A percentile compares a stretch with the other conserved stretches of the same genome.
Conservation (phyloP, 2,888 invertebrate genomes). For the Lymantria monacha region DNA sequence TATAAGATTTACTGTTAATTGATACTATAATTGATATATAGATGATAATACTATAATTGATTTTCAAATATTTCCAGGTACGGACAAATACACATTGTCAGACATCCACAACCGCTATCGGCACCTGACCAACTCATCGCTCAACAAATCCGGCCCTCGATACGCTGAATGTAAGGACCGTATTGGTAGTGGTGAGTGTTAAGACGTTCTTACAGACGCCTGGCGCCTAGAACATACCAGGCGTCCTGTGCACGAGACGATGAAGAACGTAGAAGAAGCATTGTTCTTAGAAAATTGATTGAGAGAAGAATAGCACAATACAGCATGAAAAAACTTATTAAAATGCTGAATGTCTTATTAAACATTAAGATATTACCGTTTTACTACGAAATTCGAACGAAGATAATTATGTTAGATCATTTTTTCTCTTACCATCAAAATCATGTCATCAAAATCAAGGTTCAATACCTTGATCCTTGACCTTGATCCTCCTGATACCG, state of each 20-base stretch:
- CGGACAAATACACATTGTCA: constrained; percentile 91
- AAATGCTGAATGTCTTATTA: too few relatives aligned
- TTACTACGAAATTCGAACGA: too few relatives aligned
- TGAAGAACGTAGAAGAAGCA: constrained; percentile 7
- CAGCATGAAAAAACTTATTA: too few relatives aligned
- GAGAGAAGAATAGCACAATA: constrained; percentile 7
- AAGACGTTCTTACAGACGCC: constrained; percentile 37
- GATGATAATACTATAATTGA: too few relatives aligned
- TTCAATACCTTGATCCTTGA: too few relatives aligned
- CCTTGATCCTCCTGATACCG: too few relatives aligned
- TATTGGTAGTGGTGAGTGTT: constrained; percentile 86
- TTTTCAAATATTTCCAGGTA: constrained; percentile 81
- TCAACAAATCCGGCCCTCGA: constrained; percentile 93
- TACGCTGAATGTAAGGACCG: constrained; percentile 92
- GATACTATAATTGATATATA: too few relatives aligned
- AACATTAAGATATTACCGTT: too few relatives aligned
- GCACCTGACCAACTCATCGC: constrained; percentile 95
- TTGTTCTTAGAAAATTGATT: constrained; percentile 4
- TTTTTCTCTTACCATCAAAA: too few relatives aligned
- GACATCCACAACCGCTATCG: constrained; percentile 92
- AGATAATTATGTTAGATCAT: too few relatives aligned
- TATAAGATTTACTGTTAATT: too few relatives aligned
- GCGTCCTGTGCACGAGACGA: constrained; percentile 8
- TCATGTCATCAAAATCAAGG: too few relatives aligned
- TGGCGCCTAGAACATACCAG: constrained; percentile 12